phyloP scores from a whole-genome alignment of 1,140 invertebrate species.

The Bombus breviceps region DNA sequence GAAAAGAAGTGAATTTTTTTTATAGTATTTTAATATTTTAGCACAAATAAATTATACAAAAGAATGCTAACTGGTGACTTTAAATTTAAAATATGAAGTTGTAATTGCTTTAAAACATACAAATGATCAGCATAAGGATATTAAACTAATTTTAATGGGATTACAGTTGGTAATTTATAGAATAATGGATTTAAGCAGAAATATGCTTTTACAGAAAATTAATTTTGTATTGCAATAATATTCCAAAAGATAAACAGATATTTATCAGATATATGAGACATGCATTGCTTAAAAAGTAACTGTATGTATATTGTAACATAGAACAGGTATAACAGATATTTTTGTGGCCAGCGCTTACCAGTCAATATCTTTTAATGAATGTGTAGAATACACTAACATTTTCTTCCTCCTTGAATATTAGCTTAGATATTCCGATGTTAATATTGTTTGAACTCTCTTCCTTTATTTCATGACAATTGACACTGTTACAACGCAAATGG shows the following conservation, averaged over 20 bases:
- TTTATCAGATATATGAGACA: slow-evolving; percentile 27
- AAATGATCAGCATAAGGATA: background rate
- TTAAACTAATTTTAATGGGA: background rate
- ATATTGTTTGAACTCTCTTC: slow-evolving; percentile 36
- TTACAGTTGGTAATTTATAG: background rate
- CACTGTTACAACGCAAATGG: slow-evolving; percentile 77
- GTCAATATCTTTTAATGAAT: slow-evolving; percentile 49
- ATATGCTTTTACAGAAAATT: background rate
- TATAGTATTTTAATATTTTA: background rate
- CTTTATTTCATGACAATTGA: slow-evolving; percentile 57
- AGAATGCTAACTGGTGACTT: background rate
- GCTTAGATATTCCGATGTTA: slow-evolving; percentile 47
- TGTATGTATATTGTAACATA: slow-evolving; percentile 31
- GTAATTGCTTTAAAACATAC: background rate
- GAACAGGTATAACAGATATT: slow-evolving; percentile 38
- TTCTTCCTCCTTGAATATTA: slow-evolving; percentile 36
- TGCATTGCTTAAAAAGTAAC: slow-evolving; percentile 36
- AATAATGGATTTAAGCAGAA: slow-evolving; percentile 8
- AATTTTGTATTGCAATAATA: background rate
- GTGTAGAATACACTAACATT: slow-evolving; percentile 40
- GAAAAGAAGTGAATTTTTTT: slow-evolving; percentile 25
- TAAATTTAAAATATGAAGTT: slow-evolving; percentile 11
- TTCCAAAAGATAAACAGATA: no score
- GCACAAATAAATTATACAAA: slow-evolving; percentile 13
- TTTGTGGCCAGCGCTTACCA: slow-evolving; percentile 61